Base-by-base conservation (phyloP, 2,797 vertebrate genomes). In the Sebastes matsubarae region DNA sequence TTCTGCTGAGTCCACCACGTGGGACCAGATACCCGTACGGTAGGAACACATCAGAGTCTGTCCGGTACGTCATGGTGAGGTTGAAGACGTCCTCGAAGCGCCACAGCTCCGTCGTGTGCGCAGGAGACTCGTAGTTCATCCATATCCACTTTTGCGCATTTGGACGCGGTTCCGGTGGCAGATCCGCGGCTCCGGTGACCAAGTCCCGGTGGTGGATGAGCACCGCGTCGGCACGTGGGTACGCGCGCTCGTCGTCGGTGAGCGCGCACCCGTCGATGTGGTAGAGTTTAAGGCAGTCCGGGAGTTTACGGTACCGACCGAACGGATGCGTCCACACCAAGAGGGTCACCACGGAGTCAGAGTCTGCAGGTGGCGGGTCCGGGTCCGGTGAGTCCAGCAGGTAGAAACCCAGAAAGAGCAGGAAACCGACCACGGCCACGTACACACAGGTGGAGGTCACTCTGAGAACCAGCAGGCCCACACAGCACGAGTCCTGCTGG, bases 101-200 rank as follows among this genome's bases (percentile, higher is more conserved):
- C 12, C 86, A 79, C 83, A 98, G 85, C 0, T 89, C 86, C 0
- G 82, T 81, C 0, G 97, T 95, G 90, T 99, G 95, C 2, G 96
- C 72, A 1, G 98, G 98, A 1, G 98, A 99, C 94, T 99, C 98
- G 68, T 97, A 97, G 94, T 99, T 99, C 97, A 99, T 96, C 98
- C 98, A 99, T 4, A 99, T 97, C 98, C 98, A 99, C 78, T 95
- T 97, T 84, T 99, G 98, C 10, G 59, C 88, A 0, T 68, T 77
- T 0, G 97, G 96, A 5, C 97, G 94, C 13, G 89, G 93, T 12
- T 68, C 72, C 8, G 75, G 6, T 0, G 93, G 95, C 34, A 97
- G 90, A 81, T 85, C 38, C 0, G 67, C 87, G 5, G 22, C 8
- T 9, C 91, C 89, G 9, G 3, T 46, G 46, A 76, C 74, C 0